Conservation (phyloP, 2,113 vertebrate species). For the Oreochromis niloticus region DNA sequence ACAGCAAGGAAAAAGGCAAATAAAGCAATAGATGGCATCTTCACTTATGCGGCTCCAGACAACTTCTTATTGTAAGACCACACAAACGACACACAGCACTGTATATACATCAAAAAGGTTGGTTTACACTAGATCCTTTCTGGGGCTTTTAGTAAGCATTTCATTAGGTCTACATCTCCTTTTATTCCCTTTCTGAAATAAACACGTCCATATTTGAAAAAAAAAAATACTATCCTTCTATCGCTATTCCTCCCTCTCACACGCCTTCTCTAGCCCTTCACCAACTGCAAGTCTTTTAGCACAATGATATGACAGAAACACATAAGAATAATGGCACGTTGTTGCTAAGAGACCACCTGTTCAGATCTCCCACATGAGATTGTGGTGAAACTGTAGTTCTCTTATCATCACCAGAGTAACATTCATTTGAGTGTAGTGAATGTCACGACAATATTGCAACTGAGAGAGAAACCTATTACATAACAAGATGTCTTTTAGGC, state of each 20-base stretch:
- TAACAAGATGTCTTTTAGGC: slow-evolving; percentile 4
- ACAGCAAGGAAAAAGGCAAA: background rate
- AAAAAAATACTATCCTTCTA: background rate
- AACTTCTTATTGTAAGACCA: background rate
- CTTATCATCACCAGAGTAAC: slow-evolving; percentile 44
- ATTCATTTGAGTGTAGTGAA: slow-evolving; percentile 21
- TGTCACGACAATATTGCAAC: slow-evolving; percentile 21
- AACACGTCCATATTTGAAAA: background rate
- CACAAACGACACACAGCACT: background rate
- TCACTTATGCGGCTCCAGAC: background rate
- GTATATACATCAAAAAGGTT: background rate
- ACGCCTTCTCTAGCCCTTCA: slow-evolving; percentile 19
- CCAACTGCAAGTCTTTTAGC: slow-evolving; percentile 33
- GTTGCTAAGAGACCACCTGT: slow-evolving; percentile 80
- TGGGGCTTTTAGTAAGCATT: background rate
- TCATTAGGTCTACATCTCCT: background rate
- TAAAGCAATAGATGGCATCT: slow-evolving; percentile 9
- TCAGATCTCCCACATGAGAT: slow-evolving; percentile 64
- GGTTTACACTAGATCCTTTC: background rate
- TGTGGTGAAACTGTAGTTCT: slow-evolving; percentile 41
- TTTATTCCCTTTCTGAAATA: background rate
- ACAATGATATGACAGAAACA: slow-evolving; percentile 67
- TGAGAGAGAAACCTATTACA: slow-evolving; percentile 3
- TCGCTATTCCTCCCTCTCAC: background rate
- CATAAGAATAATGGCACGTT: slow-evolving; percentile 66